Conservation (phyloP, 2,888 invertebrate genomes). For the Cinara cedri region DNA sequence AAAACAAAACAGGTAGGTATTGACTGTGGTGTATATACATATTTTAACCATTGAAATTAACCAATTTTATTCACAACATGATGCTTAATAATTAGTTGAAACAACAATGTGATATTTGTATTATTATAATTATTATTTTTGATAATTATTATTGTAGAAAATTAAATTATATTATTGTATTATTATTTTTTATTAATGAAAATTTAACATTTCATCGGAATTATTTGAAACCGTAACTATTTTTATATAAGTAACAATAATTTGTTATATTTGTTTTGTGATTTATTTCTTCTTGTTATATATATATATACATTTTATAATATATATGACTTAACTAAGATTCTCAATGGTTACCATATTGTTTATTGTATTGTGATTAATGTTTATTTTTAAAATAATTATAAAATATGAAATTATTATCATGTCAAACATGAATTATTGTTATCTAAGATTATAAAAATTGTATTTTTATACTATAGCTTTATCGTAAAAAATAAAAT, state of each 20-base stretch:
- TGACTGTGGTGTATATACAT: conserved; percentile 6
- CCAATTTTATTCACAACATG: conserved; percentile 34
- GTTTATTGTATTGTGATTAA: conserved; percentile 39
- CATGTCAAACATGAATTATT: conserved; percentile 40
- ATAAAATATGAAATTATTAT: conserved; percentile 35
- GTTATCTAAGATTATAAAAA: conserved; percentile 28
- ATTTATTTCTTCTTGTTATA: conserved; percentile 25
- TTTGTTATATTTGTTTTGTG: conserved; percentile 44
- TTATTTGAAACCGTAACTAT: not conserved
- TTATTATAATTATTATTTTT: conserved; percentile 35
- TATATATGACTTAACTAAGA: conserved; percentile 21
- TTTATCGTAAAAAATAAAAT: conserved; percentile 23
- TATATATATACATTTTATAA: not conserved
- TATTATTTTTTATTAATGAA: conserved; percentile 24
- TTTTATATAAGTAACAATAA: conserved; percentile 51
- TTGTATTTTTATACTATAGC: conserved; percentile 37
- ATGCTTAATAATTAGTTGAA: conserved; percentile 45
- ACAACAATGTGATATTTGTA: conserved; percentile 50
- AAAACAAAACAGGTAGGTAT: not conserved
- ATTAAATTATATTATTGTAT: conserved; percentile 10
- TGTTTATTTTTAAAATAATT: conserved; percentile 24
- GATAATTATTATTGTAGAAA: conserved; percentile 18
- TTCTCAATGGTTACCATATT: conserved; percentile 52
- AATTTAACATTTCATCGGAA: not conserved
- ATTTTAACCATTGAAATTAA: conserved; percentile 12